These are phyloP conservation scores for Drosophila gunungcola DNA, from an alignment of 1,140 invertebrate species.

Conservation along the genomic window DNA sequence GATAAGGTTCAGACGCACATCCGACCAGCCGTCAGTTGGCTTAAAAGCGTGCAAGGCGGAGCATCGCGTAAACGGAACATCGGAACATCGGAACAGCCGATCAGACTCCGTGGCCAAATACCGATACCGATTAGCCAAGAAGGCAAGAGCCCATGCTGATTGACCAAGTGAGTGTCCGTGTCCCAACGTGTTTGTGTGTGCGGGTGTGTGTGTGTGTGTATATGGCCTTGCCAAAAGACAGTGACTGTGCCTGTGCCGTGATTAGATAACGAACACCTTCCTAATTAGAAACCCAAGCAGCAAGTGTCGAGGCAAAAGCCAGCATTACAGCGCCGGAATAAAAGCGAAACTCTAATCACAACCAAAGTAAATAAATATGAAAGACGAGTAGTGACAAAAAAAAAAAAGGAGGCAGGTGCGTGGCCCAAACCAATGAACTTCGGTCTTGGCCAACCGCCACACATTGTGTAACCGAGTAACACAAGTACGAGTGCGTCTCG, in stretches of 20 bases:
- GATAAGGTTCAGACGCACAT: conserved; percentile 82
- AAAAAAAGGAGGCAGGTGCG: conserved; percentile 27
- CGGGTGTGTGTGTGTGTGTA: conserved; percentile 32
- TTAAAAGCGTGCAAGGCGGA: conserved; percentile 67
- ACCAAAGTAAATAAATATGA: conserved; percentile 27
- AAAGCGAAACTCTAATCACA: conserved; percentile 47
- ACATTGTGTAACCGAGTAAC: conserved; percentile 73
- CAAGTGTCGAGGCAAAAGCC: conserved; percentile 32
- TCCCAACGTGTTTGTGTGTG: conserved; percentile 38
- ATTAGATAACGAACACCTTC: conserved; percentile 74
- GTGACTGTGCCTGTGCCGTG: conserved; percentile 34
- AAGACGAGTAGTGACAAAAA: not conserved
- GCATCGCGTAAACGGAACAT: conserved; percentile 61
- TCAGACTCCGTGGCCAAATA: conserved; percentile 23
- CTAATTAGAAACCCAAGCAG: conserved; percentile 53
- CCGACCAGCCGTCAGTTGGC: conserved; percentile 73
- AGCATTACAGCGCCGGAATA: conserved; percentile 18
- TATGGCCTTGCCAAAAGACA: no score
- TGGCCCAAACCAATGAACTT: conserved; percentile 43
- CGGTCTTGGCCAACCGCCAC: conserved; percentile 33
- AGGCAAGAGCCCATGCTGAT: conserved; percentile 14
- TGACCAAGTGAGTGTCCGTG: conserved; percentile 38
- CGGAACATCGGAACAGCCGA: conserved; percentile 46
- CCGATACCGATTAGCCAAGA: conserved; percentile 11
- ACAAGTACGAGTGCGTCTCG: conserved; percentile 43